Percentiles rank a stretch among this genome's conserved stretches.
phyloP scores from a whole-genome alignment of 2,113 vertebrate genomes.

The Maccullochella peelii region DNA sequence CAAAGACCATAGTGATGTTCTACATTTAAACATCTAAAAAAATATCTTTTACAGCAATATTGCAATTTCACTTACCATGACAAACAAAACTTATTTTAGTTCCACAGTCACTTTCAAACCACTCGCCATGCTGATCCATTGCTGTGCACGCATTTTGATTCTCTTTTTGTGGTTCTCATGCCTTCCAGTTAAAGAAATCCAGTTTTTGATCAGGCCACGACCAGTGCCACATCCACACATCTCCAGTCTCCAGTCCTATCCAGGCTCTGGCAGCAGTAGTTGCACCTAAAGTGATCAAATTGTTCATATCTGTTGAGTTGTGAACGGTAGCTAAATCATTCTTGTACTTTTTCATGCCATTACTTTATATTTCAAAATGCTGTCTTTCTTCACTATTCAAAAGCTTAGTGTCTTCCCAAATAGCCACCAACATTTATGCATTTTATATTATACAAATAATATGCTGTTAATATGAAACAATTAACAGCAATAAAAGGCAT shows the following conservation, averaged over 20 bases:
- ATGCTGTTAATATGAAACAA: slow-evolving; percentile 1
- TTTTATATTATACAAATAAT: not conserved
- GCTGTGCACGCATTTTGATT: slow-evolving; percentile 59
- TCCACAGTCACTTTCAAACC: slow-evolving; percentile 70
- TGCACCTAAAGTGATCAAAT: slow-evolving; percentile 40
- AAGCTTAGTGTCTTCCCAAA: not conserved
- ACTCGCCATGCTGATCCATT: slow-evolving; percentile 67
- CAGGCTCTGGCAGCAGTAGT: slow-evolving; percentile 33
- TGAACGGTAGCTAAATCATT: slow-evolving; percentile 75
- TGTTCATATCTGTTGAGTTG: slow-evolving; percentile 58
- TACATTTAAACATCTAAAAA: slow-evolving; percentile 13
- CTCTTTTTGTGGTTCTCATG: slow-evolving; percentile 20
- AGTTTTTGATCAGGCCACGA: slow-evolving; percentile 49
- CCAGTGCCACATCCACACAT: slow-evolving; percentile 72
- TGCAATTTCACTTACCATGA: slow-evolving; percentile 65
- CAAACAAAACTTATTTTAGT: slow-evolving; percentile 68
- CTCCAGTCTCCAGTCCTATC: slow-evolving; percentile 76
- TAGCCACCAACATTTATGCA: not conserved
- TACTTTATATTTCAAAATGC: not conserved
- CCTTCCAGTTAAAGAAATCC: slow-evolving; percentile 70
- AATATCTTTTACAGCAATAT: not conserved
- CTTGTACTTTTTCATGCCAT: not conserved
- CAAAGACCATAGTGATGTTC: not conserved
- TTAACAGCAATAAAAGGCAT: not conserved
- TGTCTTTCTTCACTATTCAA: not conserved